Evolutionary conservation across 1,140 invertebrate species (phyloP).

Genomic region (Drosophila chauvacae): DNA sequence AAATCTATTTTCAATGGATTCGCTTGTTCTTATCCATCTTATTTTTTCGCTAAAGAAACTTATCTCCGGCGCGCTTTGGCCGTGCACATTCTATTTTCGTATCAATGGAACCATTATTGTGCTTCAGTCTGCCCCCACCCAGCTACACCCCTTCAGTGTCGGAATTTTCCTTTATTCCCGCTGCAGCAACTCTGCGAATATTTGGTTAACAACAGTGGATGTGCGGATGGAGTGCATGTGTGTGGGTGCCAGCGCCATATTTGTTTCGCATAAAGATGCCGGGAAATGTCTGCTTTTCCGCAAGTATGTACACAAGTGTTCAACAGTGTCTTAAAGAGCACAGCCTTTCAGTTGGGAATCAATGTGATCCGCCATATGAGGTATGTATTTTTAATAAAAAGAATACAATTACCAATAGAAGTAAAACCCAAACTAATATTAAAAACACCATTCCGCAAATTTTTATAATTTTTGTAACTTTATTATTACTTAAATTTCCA

Average conservation of each 20-base stretch:
- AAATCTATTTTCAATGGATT: conserved; percentile 83
- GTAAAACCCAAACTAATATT: not conserved
- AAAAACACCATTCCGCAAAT: not conserved
- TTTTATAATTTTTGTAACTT: conserved; percentile 75
- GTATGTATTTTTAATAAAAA: too few relatives aligned
- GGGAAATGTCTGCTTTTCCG: conserved; percentile 18
- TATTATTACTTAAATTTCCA: conserved; percentile 75
- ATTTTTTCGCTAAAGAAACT: conserved; percentile 31
- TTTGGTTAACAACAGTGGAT: conserved; percentile 60
- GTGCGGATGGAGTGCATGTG: conserved; percentile 9
- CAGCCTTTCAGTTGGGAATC: conserved; percentile 33
- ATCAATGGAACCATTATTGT: conserved; percentile 64
- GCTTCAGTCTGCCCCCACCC: conserved; percentile 22
- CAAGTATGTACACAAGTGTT: conserved; percentile 9
- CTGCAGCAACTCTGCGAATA: conserved; percentile 38
- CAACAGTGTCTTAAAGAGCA: conserved; percentile 46
- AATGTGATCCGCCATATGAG: not conserved
- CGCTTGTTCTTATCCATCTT: conserved; percentile 24
- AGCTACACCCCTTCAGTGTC: not conserved
- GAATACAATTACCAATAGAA: too few relatives aligned
- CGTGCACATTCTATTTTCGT: conserved; percentile 38
- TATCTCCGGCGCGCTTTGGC: conserved; percentile 40
- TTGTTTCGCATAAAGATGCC: conserved; percentile 50
- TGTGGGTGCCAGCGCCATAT: conserved; percentile 51
- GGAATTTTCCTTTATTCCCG: conserved; percentile 42